A percentile compares a stretch with the other conserved stretches of the same genome.
Conservation (phyloP, 1,140 invertebrate genomes). For the Drosophila kanapiae region DNA sequence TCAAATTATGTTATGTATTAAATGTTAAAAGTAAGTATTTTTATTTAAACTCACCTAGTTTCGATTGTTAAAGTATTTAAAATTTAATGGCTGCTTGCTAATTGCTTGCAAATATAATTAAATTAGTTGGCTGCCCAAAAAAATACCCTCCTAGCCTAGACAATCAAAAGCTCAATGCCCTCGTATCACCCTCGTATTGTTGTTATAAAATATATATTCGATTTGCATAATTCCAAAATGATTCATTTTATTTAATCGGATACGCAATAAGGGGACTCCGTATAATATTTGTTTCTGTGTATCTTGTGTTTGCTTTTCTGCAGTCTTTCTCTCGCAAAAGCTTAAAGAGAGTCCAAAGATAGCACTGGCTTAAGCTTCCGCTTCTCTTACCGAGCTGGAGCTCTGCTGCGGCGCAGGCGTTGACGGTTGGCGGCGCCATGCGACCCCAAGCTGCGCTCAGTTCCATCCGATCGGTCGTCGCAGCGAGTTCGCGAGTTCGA, state of each 20-base stretch:
- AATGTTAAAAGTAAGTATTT: too few relatives aligned
- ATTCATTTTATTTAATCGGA: not conserved
- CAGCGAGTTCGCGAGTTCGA: conserved; percentile 57
- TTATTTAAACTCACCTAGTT: too few relatives aligned
- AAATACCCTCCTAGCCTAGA: not conserved
- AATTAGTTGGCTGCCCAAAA: too few relatives aligned
- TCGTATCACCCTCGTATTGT: not conserved
- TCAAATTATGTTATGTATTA: too few relatives aligned
- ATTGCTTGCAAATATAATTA: too few relatives aligned
- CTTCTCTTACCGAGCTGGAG: conserved; percentile 5
- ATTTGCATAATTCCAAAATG: too few relatives aligned
- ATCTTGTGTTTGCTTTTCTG: not conserved
- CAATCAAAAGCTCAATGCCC: not conserved
- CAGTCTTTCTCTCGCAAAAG: not conserved
- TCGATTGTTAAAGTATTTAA: too few relatives aligned
- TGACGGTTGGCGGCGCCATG: conserved; percentile 22
- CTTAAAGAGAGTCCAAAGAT: conserved; percentile 6
- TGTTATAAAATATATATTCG: not conserved
- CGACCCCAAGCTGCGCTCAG: conserved; percentile 58
- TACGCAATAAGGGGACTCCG: not conserved
- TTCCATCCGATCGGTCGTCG: conserved; percentile 65
- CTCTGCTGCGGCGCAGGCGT: conserved; percentile 21
- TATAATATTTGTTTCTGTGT: conserved; percentile 1
- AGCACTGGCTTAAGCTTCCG: conserved; percentile 11
- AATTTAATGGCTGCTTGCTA: too few relatives aligned